Evolutionary conservation across 2,113 vertebrate genomes (phyloP).

Genomic region (Labrus mixtus): DNA sequence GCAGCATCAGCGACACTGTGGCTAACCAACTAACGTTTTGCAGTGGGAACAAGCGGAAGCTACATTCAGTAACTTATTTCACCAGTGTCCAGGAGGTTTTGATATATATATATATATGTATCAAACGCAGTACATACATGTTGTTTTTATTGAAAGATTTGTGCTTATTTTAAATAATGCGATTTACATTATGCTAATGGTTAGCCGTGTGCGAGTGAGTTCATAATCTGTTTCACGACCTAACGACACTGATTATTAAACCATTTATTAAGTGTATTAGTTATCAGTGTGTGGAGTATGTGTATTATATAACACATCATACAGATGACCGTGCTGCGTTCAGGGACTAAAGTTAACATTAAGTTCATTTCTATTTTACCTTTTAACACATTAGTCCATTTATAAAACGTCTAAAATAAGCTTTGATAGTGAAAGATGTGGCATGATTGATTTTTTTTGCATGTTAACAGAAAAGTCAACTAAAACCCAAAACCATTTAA

Average conservation of each 20-base stretch:
- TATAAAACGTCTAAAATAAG: too few relatives aligned
- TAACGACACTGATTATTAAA: not conserved
- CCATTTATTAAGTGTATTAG: not conserved
- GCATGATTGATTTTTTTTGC: too few relatives aligned
- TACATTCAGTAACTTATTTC: not conserved
- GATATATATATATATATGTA: not conserved
- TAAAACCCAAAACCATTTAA: too few relatives aligned
- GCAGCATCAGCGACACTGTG: not conserved
- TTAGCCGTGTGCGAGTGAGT: not conserved
- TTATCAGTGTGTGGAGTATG: not conserved
- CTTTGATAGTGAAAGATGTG: too few relatives aligned
- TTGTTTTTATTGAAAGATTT: not conserved
- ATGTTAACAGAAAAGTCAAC: too few relatives aligned
- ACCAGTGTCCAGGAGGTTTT: not conserved
- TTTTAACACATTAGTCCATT: too few relatives aligned
- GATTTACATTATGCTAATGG: not conserved
- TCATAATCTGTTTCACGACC: too few relatives aligned
- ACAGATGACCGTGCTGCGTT: too few relatives aligned
- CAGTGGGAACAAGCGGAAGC: not conserved
- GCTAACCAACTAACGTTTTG: not conserved
- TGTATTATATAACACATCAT: not conserved
- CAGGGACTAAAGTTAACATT: too few relatives aligned
- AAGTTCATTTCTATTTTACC: not conserved
- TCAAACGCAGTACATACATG: not conserved
- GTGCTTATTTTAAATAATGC: not conserved